Conservation (phyloP, 2,888 invertebrate genomes). For the Amiota minor region DNA sequence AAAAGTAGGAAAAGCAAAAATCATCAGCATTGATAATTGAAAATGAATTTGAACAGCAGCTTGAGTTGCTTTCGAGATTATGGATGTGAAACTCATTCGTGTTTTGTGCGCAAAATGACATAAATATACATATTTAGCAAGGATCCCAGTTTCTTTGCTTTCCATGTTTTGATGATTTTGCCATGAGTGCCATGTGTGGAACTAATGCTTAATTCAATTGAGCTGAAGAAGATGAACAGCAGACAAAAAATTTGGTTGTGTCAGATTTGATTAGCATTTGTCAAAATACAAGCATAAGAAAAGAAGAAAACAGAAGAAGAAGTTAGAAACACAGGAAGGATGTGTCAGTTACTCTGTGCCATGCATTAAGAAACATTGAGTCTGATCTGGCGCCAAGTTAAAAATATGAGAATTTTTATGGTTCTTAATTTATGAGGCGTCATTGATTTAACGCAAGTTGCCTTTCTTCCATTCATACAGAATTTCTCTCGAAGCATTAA, state of each 20-base stretch:
- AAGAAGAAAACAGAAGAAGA: background rate
- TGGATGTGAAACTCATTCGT: too few species aligned
- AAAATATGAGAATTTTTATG: background rate
- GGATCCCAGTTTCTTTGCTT: background rate
- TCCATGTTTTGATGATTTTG: background rate
- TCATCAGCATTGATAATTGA: background rate
- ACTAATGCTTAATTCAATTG: constrained; percentile 19
- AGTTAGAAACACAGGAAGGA: background rate
- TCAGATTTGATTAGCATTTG: constrained; percentile 55
- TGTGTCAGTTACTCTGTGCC: background rate
- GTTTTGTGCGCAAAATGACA: too few species aligned
- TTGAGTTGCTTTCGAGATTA: background rate
- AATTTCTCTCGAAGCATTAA: constrained; percentile 9
- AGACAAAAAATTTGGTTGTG: constrained; percentile 16
- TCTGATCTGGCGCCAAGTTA: background rate
- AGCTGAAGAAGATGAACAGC: too few species aligned
- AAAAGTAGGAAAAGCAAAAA: background rate
- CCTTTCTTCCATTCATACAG: background rate
- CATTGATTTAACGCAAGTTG: constrained; percentile 8
- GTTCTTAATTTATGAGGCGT: constrained; percentile 8
- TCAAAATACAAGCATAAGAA: constrained; percentile 1
- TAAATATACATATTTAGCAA: too few species aligned
- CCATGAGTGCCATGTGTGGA: background rate
- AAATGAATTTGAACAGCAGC: background rate
- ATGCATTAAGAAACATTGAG: too few species aligned